Evolutionary conservation across 2,113 vertebrate species (phyloP).

Genomic region (Gambusia holbrooki): DNA sequence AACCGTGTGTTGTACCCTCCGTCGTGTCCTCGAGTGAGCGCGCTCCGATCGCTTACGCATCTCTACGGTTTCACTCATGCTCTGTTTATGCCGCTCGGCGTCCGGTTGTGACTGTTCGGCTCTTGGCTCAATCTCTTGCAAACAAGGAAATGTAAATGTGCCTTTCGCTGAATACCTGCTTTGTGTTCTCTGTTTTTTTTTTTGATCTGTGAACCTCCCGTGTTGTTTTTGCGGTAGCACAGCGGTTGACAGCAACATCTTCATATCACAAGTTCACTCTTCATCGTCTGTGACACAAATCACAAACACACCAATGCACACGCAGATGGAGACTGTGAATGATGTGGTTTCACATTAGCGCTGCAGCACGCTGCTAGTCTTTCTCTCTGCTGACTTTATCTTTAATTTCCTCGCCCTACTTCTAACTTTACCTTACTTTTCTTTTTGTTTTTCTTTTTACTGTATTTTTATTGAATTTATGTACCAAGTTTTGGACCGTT

Average conservation of each 20-base stretch:
- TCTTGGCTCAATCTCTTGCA: not conserved
- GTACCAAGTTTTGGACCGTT: not conserved
- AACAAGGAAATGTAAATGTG: not conserved
- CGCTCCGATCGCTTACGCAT: slow-evolving; percentile 20
- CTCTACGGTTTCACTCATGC: not conserved
- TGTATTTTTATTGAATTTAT: not conserved
- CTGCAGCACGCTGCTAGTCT: not conserved
- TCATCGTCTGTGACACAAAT: not conserved
- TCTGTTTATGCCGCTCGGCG: not conserved
- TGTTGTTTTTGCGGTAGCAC: not conserved
- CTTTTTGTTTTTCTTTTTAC: not conserved
- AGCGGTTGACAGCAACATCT: slow-evolving; percentile 6
- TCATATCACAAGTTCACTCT: not conserved
- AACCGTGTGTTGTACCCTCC: slow-evolving; percentile 23
- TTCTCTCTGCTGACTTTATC: not conserved
- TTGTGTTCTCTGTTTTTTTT: not conserved
- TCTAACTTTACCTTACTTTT: not conserved
- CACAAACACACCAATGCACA: slow-evolving; percentile 10
- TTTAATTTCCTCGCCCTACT: not conserved
- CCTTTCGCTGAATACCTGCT: not conserved
- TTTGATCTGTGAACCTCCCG: not conserved
- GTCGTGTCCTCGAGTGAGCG: slow-evolving; percentile 22
- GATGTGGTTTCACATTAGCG: slow-evolving; percentile 38
- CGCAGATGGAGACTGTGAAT: slow-evolving; percentile 44
- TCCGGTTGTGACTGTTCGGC: not conserved